Percentiles rank a stretch among this genome's conserved stretches.
phyloP scores from a whole-genome alignment of 2,113 vertebrate species.

The Ariopsis seemanni region DNA sequence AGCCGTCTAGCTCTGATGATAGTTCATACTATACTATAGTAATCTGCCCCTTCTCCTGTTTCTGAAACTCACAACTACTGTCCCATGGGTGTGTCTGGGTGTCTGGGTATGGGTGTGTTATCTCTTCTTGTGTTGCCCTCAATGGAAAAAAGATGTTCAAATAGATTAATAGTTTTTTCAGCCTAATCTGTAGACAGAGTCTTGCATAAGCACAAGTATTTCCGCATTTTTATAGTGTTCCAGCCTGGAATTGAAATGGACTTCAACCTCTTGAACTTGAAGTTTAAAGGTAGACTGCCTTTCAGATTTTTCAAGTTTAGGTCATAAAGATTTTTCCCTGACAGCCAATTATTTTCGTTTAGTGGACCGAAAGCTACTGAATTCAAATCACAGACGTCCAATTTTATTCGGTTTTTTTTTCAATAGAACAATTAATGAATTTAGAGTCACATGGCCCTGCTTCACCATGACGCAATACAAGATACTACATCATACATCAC shows the following conservation, averaged over 20 bases:
- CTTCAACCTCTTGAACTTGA: no score
- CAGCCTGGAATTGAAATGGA: background rate
- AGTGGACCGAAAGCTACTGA: no score
- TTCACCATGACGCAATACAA: no score
- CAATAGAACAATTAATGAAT: no score
- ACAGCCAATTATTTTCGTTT: no score
- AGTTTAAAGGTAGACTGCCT: background rate
- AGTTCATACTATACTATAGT: slow-evolving; percentile 45
- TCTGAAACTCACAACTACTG: slow-evolving; percentile 15
- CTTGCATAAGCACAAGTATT: background rate
- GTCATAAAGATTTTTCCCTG: no score
- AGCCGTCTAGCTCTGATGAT: slow-evolving; percentile 55
- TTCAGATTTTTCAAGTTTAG: no score
- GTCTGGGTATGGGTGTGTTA: slow-evolving; percentile 3
- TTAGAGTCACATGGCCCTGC: no score
- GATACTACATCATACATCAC: no score
- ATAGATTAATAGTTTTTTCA: background rate
- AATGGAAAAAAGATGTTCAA: background rate
- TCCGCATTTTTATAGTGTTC: background rate
- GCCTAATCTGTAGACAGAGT: background rate
- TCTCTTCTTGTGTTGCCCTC: background rate
- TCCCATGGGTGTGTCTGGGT: slow-evolving; percentile 17
- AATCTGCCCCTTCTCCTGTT: background rate
- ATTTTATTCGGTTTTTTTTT: no score
- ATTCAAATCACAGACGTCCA: no score